Conservation (phyloP, 2,113 vertebrate genomes). For the Bambusicola thoracicus region DNA sequence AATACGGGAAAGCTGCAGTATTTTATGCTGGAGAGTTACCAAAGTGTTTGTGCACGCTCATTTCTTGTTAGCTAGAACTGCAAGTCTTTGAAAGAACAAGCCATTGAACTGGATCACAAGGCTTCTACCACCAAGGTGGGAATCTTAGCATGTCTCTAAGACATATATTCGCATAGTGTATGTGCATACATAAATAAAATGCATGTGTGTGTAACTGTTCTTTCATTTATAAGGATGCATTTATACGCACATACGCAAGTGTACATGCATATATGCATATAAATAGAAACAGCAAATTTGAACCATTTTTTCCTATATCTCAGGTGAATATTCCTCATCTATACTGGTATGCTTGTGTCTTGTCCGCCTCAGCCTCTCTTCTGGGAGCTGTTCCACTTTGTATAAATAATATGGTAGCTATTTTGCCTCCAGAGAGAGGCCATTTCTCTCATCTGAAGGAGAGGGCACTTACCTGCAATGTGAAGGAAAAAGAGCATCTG, state of each 20-base stretch:
- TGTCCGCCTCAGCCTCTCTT: background rate
- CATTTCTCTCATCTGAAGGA: background rate
- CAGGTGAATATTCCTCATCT: background rate
- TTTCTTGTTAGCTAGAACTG: background rate
- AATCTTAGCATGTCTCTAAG: background rate
- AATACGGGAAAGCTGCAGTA: background rate
- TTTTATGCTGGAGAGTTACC: background rate
- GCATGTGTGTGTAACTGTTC: background rate
- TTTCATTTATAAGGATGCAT: background rate
- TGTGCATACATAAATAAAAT: background rate
- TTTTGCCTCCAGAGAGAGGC: background rate
- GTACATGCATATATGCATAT: background rate
- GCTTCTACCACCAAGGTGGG: background rate
- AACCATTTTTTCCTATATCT: background rate
- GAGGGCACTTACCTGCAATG: background rate
- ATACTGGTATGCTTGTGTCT: background rate
- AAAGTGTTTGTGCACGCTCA: background rate
- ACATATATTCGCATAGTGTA: background rate
- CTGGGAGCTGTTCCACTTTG: slow-evolving; percentile 49
- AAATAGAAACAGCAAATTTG: background rate
- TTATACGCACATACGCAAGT: background rate
- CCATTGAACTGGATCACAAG: background rate
- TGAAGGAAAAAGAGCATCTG: background rate
- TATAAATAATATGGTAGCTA: slow-evolving; percentile 3
- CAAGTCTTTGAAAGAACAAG: background rate